A percentile compares a stretch with the other conserved stretches of the same genome.
phyloP scores from a whole-genome alignment of 2,113 vertebrate genomes.

The Forbesichthys agassizii region DNA sequence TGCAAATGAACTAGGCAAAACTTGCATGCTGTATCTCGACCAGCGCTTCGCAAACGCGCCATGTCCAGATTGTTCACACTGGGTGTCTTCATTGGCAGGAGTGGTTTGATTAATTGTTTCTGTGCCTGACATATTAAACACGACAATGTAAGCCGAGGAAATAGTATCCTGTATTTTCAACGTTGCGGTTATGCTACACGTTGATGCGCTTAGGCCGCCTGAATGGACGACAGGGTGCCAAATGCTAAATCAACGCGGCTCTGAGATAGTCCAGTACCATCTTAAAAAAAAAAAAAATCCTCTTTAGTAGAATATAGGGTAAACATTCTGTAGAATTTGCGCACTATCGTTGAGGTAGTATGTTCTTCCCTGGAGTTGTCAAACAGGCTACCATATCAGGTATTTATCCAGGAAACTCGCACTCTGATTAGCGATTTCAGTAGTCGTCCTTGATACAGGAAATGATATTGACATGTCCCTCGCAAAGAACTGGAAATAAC shows the following conservation, averaged over 20 bases:
- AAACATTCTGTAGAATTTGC: too few relatives aligned
- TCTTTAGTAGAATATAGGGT: too few relatives aligned
- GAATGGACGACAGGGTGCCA: conserved; percentile 36
- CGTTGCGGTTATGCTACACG: conserved; percentile 47
- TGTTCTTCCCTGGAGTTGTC: too few relatives aligned
- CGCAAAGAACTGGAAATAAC: conserved; percentile 29
- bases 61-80: conserved; percentile 11
- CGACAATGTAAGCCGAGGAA: not conserved
- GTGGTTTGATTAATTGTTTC: conserved; percentile 23
- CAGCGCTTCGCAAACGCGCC: conserved; percentile 50
- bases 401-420: not conserved
- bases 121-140: not conserved
- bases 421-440: not conserved
- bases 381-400: not conserved
- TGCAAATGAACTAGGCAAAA: conserved; percentile 48
- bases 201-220: conserved; percentile 8
- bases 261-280: too few relatives aligned
- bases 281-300: too few relatives aligned
- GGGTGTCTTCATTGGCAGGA: conserved; percentile 33
- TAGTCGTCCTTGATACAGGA: conserved; percentile 26
- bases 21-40: conserved; percentile 52
- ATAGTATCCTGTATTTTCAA: not conserved
- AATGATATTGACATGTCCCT: conserved; percentile 58
- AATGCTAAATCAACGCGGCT: not conserved
- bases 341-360: too few relatives aligned